Evolutionary conservation across 2,113 vertebrate genomes (phyloP).

Genomic region (Taurulus bubalis): DNA sequence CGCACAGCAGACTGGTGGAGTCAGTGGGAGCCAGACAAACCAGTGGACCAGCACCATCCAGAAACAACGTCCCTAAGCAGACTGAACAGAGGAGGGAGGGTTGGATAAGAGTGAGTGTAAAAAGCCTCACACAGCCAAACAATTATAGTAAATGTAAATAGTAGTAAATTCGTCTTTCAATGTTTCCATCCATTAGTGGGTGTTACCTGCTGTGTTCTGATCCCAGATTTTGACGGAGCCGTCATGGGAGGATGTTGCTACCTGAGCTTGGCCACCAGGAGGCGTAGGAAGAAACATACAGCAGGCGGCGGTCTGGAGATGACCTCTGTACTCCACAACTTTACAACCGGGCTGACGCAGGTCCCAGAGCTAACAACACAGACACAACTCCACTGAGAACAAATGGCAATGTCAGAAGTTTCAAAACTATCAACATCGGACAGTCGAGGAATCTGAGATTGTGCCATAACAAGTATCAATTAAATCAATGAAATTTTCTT

Average conservation of each 20-base stretch:
- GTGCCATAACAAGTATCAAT: neutral
- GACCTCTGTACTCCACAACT: constrained; percentile 90
- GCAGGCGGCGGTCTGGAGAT: constrained; percentile 89
- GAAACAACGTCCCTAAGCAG: constrained; percentile 87
- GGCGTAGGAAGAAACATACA: constrained; percentile 88
- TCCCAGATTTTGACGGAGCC: constrained; percentile 93
- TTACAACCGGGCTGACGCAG: constrained; percentile 89
- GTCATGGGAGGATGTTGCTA: constrained; percentile 93
- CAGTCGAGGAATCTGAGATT: neutral
- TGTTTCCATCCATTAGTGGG: neutral
- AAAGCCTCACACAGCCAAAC: neutral
- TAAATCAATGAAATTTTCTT: too few species aligned
- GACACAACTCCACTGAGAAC: constrained; percentile 35
- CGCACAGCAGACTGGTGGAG: constrained; percentile 86
- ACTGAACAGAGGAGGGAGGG: constrained; percentile 68
- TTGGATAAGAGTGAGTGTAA: constrained; percentile 5
- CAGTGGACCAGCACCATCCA: constrained; percentile 90
- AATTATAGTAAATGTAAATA: neutral
- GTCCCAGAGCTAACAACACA: constrained; percentile 91
- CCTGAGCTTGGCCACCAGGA: constrained; percentile 58
- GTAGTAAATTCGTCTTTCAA: too few species aligned
- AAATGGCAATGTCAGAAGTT: neutral
- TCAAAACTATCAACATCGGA: neutral
- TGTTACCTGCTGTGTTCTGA: constrained; percentile 89
- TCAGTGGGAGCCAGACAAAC: constrained; percentile 86